phyloP scores from a whole-genome alignment of 2,888 invertebrate genomes.

The Adelognathus sp. region DNA sequence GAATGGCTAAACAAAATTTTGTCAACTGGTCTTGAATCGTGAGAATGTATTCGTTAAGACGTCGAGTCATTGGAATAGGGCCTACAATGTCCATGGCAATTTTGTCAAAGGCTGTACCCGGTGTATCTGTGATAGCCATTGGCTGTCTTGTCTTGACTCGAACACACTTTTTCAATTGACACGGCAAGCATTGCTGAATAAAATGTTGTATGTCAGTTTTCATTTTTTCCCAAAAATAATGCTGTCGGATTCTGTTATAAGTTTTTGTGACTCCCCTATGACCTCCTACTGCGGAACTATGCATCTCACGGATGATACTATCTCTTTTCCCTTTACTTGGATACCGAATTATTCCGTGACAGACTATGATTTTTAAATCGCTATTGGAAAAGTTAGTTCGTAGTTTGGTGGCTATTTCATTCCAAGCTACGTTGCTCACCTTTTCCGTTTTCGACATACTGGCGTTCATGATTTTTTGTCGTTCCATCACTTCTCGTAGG shows the following conservation, averaged over 20 bases:
- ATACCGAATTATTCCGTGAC: not conserved
- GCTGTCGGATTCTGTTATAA: too few relatives aligned
- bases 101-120: conserved; percentile 1
- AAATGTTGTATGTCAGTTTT: conserved; percentile 1
- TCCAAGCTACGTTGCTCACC: not conserved
- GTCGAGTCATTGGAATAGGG: not conserved
- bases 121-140: conserved; percentile 16
- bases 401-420: not conserved
- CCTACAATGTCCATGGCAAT: not conserved
- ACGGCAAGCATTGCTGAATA: conserved; percentile 6
- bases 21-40: too few relatives aligned
- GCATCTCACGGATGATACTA: not conserved
- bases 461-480: not conserved
- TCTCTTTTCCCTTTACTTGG: not conserved
- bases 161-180: too few relatives aligned
- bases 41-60: too few relatives aligned
- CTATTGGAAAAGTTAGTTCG: not conserved
- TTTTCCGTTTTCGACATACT: not conserved
- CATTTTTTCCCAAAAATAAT: conserved; percentile 7
- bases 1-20: too few relatives aligned
- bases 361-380: not conserved
- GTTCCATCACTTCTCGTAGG: not conserved
- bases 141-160: too few relatives aligned
- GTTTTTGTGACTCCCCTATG: too few relatives aligned
- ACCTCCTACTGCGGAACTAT: too few relatives aligned